Conservation (phyloP, 2,797 vertebrate genomes). For the Peromyscus attwateri region DNA sequence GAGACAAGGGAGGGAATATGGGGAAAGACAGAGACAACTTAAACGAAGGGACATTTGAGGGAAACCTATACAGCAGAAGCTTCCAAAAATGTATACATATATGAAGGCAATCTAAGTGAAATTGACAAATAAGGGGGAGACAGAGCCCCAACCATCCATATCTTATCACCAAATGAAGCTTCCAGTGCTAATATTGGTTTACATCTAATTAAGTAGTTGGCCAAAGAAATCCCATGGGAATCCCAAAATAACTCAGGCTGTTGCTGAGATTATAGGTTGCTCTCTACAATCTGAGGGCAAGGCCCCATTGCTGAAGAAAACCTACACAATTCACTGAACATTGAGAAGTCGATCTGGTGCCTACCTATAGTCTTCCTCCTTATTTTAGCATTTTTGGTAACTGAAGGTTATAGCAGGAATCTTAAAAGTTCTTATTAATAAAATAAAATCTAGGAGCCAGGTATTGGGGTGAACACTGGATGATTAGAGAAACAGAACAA, state of each 20-base stretch:
- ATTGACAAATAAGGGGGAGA: neutral
- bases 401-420: too few species aligned
- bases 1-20: neutral
- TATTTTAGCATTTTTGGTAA: neutral
- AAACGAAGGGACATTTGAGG: neutral
- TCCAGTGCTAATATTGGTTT: neutral
- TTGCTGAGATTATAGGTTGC: neutral
- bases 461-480: too few species aligned
- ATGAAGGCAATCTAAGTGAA: neutral
- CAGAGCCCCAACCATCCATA: neutral
- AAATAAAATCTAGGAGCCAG: too few species aligned
- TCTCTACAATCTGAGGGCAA: neutral
- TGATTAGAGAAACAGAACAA: too few species aligned
- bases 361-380: neutral
- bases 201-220: neutral
- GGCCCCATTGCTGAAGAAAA: neutral
- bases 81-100: neutral
- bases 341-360: neutral
- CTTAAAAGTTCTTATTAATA: too few species aligned
- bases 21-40: neutral
- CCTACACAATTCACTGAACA: neutral
- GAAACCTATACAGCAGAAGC: neutral
- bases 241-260: neutral
- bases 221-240: neutral
- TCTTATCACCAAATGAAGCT: too few species aligned